phyloP scores from a whole-genome alignment of 2,797 vertebrate genomes.

The Monodelphis domestica region DNA sequence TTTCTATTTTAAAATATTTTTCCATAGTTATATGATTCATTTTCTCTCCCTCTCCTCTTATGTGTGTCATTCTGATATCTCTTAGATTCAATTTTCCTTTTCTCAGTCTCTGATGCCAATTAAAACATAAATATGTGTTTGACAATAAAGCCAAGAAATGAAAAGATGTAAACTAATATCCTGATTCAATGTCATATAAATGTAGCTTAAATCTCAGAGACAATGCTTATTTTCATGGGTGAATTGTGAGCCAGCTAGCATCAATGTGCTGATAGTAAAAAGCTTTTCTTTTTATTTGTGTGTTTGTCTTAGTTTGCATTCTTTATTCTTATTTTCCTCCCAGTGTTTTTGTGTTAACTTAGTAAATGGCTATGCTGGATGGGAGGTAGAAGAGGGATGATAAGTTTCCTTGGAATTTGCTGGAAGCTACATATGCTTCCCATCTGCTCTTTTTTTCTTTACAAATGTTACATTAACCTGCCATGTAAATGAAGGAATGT shows the following conservation, averaged over 20 bases:
- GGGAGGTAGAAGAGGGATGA: too few species aligned
- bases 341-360: neutral
- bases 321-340: neutral
- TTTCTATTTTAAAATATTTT: too few species aligned
- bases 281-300: neutral
- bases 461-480: neutral
- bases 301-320: too few species aligned
- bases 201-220: neutral
- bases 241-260: constrained; percentile 7
- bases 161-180: neutral
- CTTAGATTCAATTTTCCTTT: neutral
- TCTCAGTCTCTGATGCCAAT: neutral
- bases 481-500: neutral
- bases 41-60: too few species aligned
- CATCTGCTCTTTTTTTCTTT: neutral
- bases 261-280: neutral
- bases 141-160: neutral
- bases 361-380: neutral
- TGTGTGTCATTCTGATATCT: too few species aligned
- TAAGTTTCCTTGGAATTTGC: neutral
- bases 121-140: neutral
- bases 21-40: too few species aligned
- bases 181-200: neutral
- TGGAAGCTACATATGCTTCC: neutral
- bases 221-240: neutral